A percentile compares a stretch with the other conserved stretches of the same genome.
Conservation (phyloP, 2,888 invertebrate species). For the Disparrhopalites patrizii region DNA sequence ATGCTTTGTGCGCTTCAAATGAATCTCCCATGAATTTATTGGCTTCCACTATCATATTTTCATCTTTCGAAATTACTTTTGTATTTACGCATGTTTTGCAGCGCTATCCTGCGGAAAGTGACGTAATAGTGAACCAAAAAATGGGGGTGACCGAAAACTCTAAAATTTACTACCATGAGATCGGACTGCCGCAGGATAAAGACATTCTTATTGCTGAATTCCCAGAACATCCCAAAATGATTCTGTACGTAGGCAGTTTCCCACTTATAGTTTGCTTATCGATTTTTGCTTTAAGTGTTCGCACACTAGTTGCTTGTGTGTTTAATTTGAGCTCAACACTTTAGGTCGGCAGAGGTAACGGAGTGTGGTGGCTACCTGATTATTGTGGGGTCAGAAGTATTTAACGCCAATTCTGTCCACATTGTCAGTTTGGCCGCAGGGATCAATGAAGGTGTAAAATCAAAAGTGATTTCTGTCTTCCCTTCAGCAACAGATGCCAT, state of each 20-base stretch:
- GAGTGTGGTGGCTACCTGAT: not conserved
- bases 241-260: constrained; percentile 36
- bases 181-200: constrained; percentile 55
- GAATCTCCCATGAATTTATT: too few species aligned
- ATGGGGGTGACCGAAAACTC: constrained; percentile 49
- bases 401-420: constrained; percentile 13
- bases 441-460: constrained; percentile 1
- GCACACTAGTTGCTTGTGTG: constrained; percentile 18
- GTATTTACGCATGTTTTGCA: not conserved
- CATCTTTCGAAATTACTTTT: too few species aligned
- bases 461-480: constrained; percentile 11
- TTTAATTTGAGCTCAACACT: constrained; percentile 52
- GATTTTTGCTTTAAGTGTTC: not conserved
- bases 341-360: not conserved
- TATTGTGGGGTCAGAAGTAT: constrained; percentile 11
- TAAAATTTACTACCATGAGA: constrained; percentile 56
- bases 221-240: constrained; percentile 55
- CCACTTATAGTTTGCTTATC: not conserved
- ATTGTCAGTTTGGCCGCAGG: not conserved
- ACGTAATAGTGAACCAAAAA: not conserved
- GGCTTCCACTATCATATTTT: too few species aligned
- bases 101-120: constrained; percentile 4
- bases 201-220: constrained; percentile 56
- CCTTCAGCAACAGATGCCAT: constrained; percentile 6
- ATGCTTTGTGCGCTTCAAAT: too few species aligned